A percentile compares a stretch with the other conserved stretches of the same genome.
Conservation (phyloP, 2,113 vertebrate species). For the Malurus cyaneus region DNA sequence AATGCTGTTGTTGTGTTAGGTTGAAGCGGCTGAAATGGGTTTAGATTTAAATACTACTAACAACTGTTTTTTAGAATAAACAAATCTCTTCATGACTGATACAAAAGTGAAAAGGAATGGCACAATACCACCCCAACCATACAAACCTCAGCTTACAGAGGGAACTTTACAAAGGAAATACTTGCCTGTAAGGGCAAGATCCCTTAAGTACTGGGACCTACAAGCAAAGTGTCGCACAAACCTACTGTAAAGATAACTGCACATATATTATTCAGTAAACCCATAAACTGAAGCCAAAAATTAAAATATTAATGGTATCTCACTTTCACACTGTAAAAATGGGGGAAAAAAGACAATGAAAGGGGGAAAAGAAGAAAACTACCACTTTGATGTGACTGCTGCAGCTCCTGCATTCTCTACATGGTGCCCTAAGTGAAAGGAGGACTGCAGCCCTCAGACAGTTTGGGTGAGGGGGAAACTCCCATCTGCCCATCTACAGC, state of each 20-base stretch:
- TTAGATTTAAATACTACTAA: constrained; percentile 1
- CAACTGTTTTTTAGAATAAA: not conserved
- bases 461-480: not conserved
- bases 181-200: not conserved
- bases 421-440: fast-evolving
- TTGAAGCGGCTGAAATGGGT: not conserved
- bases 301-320: not conserved
- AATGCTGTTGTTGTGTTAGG: not conserved
- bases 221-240: not conserved
- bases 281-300: not conserved
- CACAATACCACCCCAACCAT: not conserved
- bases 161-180: not conserved
- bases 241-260: not conserved
- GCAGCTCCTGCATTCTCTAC: not conserved
- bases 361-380: not conserved
- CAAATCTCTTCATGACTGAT: not conserved
- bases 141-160: not conserved
- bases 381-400: not conserved
- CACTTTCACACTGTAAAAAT: not conserved
- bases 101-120: not conserved
- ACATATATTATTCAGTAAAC: not conserved
- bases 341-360: not conserved
- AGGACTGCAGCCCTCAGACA: not conserved
- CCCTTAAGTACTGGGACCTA: fast-evolving
- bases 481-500: not conserved